Base-by-base conservation (phyloP, 2,797 vertebrate species). In the Pyrocephalus nanus region DNA sequence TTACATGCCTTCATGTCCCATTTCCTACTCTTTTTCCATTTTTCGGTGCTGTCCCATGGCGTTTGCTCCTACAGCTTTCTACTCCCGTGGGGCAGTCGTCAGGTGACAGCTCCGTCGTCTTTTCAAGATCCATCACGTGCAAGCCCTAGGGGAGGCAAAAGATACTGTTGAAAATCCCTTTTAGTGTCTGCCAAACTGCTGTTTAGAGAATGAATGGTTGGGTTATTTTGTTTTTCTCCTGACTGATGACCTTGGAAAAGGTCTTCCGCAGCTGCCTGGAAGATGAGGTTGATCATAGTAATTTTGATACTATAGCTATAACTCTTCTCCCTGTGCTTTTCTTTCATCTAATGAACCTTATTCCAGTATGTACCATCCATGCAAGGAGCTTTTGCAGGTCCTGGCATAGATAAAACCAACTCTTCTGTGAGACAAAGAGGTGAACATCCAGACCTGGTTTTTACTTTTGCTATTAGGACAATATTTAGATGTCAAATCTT, bases 1-100 rank as follows among this genome's bases (percentile, higher is more conserved):
- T 86, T 92, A 34, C 40, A 22, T 0, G 0, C 62, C 57, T 62
- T 91, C 47, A n/a, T 0, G 1, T 73, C 38, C 69, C 18, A 0
- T 95, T 96, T 95, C 58, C 81, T 57, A 5, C 1, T 5, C 47
- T 62, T 78, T 70, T 77, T 51, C 43, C 36, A 22, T 60, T 48
- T 86, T 67, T 69, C 3, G 1, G 58, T n/a, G 40, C 27, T 85
- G 27, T 79, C 67, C 60, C 0, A 0, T 26, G 8, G 51, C 36
- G 58, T 62, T 87, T 78, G 25, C 26, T 74, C 36, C 78, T 38
- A 42, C 71, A 80, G 50, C 42, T 80, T 83, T 74, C 36, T n/a
- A 5, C 16, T 77, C 57, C 32, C 27, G 26, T 25, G 38, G 58
- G 45, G 45, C 76, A 74, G 65, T n/a, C 77, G n/a, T 62, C 65